Evolutionary conservation across 2,888 invertebrate genomes (phyloP).

Genomic region (Caenorhabditis imperialis): DNA sequence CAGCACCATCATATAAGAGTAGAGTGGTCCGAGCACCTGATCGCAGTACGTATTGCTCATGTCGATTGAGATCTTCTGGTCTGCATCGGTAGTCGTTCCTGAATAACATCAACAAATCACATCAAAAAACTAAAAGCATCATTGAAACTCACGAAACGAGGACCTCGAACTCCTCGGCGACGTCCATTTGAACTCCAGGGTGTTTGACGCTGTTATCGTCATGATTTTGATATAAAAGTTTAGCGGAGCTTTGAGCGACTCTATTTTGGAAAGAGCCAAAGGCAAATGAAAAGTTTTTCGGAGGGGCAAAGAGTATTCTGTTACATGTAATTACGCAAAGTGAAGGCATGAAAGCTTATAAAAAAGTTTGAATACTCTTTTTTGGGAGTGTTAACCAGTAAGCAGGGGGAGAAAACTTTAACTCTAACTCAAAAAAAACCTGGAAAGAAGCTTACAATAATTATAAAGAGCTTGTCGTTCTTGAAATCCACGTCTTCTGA

Average conservation of each 20-base stretch:
- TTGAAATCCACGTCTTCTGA: constrained; percentile 32
- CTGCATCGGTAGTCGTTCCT: constrained; percentile 41
- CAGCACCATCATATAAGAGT: constrained; percentile 64
- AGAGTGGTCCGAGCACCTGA: constrained; percentile 63
- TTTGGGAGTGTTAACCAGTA: too few relatives aligned
- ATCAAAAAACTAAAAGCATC: too few relatives aligned
- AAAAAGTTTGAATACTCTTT: too few relatives aligned
- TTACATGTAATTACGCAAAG: constrained; percentile 50
- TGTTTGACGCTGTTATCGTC: constrained; percentile 55
- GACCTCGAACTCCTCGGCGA: constrained; percentile 51
- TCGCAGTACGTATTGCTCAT: constrained; percentile 64
- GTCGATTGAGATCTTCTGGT: constrained; percentile 60
- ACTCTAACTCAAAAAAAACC: constrained; percentile 1
- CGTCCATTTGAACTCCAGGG: constrained; percentile 57
- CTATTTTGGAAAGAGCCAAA: constrained; percentile 54
- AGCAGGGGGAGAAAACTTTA: too few relatives aligned
- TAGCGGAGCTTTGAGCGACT: constrained; percentile 30
- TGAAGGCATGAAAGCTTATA: too few relatives aligned
- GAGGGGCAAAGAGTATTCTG: constrained; percentile 34
- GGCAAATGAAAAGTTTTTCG: not conserved
- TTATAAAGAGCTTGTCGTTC: constrained; percentile 37
- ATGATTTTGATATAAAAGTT: constrained; percentile 32
- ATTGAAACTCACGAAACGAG: constrained; percentile 45
- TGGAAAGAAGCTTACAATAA: constrained; percentile 8
- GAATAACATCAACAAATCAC: too few relatives aligned